A percentile compares a stretch with the other conserved stretches of the same genome.
These are phyloP conservation scores for Polyommatus icarus DNA, from an alignment of 2,888 invertebrate genomes.

Conservation along the genomic window DNA sequence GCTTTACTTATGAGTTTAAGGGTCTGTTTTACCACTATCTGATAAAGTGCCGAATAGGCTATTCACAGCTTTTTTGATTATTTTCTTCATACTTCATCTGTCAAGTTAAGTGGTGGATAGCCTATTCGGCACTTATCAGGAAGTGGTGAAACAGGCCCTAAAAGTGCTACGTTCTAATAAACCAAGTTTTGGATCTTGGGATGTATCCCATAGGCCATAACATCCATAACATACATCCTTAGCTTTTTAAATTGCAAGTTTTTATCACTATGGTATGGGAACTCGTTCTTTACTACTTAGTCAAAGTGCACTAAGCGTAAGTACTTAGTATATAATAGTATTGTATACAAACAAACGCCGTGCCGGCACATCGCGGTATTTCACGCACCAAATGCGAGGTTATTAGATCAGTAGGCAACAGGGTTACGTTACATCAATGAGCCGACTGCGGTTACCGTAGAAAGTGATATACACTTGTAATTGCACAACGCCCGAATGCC, in stretches of 20 bases:
- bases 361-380: slow-evolving; percentile 52
- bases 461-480: slow-evolving; percentile 38
- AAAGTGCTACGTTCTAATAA: background rate
- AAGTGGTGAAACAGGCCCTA: too few relatives aligned
- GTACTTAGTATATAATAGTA: background rate
- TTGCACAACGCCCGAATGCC: slow-evolving; percentile 12
- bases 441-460: slow-evolving; percentile 34
- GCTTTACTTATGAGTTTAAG: background rate
- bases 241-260: background rate
- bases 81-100: too few relatives aligned
- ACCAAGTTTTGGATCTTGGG: background rate
- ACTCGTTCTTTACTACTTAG: background rate
- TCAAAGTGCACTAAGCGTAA: background rate
- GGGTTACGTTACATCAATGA: slow-evolving; percentile 49
- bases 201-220: too few relatives aligned
- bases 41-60: too few relatives aligned
- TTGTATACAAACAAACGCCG: slow-evolving; percentile 8
- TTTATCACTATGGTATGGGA: background rate
- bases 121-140: too few relatives aligned
- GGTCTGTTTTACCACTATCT: too few relatives aligned
- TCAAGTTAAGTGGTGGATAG: too few relatives aligned
- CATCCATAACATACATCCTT: background rate
- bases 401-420: slow-evolving; percentile 64
- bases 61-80: too few relatives aligned
- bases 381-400: slow-evolving; percentile 70